phyloP scores from a whole-genome alignment of 2,797 vertebrate species.

The Cetoscarus ocellatus region DNA sequence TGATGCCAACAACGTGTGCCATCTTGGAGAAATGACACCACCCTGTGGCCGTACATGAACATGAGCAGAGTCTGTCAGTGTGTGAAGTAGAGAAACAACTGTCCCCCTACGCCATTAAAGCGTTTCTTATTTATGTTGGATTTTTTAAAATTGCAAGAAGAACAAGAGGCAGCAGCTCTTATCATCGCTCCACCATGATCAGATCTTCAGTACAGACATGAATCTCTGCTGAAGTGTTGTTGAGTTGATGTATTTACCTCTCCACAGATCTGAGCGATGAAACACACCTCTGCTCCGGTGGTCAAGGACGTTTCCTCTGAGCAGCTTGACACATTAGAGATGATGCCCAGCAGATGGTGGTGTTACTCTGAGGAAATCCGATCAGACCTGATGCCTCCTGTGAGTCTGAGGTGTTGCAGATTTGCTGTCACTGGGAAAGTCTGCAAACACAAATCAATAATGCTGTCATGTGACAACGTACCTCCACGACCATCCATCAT shows the following conservation, averaged over 20 bases:
- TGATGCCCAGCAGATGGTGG: slow-evolving; percentile 72
- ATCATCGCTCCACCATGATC: background rate
- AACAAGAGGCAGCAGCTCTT: background rate
- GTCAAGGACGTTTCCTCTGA: slow-evolving; percentile 1
- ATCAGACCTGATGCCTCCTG: slow-evolving; percentile 3
- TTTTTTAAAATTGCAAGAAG: background rate
- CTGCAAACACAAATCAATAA: slow-evolving; percentile 3
- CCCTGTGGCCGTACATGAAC: slow-evolving; percentile 62
- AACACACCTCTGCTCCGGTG: slow-evolving; percentile 16
- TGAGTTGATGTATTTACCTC: background rate
- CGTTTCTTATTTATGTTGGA: background rate
- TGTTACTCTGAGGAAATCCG: slow-evolving; percentile 37
- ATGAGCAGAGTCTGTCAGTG: slow-evolving; percentile 7
- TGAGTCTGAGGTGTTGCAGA: slow-evolving; percentile 14
- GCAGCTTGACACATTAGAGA: background rate
- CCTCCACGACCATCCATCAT: background rate
- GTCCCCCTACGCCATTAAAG: background rate
- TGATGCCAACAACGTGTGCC: slow-evolving; percentile 1
- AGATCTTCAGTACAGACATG: background rate
- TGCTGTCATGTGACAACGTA: background rate
- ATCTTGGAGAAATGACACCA: slow-evolving; percentile 58
- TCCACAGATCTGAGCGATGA: slow-evolving; percentile 3
- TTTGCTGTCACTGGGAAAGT: slow-evolving; percentile 18
- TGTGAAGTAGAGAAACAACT: background rate
- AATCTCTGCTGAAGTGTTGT: slow-evolving; percentile 8